Evolutionary conservation across 2,888 invertebrate species (phyloP), one percentile per base, ranked within the genome.

Genomic region (Hecatera dysodea): DNA sequence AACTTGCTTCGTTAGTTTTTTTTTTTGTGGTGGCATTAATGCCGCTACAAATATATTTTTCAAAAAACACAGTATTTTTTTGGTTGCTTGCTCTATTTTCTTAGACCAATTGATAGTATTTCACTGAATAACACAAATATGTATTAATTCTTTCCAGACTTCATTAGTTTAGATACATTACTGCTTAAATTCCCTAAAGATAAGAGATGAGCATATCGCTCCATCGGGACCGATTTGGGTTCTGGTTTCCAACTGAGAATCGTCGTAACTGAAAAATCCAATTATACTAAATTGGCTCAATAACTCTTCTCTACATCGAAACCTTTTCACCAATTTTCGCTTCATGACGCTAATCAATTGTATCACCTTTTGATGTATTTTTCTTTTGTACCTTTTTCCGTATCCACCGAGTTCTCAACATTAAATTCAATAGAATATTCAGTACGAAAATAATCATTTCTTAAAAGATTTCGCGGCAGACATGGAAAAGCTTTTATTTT

Each of bases 401-500:
- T 71, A 22, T 55, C 39, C 50, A 22, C 22, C 1, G 19, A n/a
- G n/a, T 53, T 17, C 17, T 56, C 48, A 53, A 42, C 56, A 83
- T 69, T 72, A 72, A 72, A 52, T 5, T 39, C 56, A 70, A 82
- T 74, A 33, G 63, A 84, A 83, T 84, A 82, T 84, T 83, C 74
- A 80, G 42, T 53, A 62, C 50, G 55, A 61, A 82, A 80, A 78
- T 82, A 82, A 68, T 57, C 70, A 72, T 82, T 74, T 72, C 78
- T 74, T 75, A 67, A 76, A 52, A 82, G 44, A 80, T 68, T 72
- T 73, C 12, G 17, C 63, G 44, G 71, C 61, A 82, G 80, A 83
- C 83, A 83, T 19, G 73, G n/a, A 22, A 83, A 83, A 68, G 81
- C 83, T 83, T 72, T 82, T 78, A 82, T 80, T 80, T 84, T 74